Evolutionary conservation across 2,888 invertebrate genomes (phyloP), one percentile per base, ranked within the genome.

Genomic region (Dromius quadrimaculatus): DNA sequence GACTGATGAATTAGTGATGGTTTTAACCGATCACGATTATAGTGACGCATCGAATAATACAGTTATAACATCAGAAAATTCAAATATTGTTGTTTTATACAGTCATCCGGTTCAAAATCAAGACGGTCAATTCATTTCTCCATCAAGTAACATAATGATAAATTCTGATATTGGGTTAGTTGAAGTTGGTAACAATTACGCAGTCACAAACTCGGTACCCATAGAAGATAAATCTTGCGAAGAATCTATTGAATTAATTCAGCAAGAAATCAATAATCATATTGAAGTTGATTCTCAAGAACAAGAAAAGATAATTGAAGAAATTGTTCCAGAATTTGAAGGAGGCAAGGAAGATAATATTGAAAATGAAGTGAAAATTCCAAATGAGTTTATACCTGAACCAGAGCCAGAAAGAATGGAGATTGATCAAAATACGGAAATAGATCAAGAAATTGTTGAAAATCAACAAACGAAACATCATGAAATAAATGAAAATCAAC

Each of bases 51-150:
- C 81, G 38, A 80, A 85, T 72, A 83, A 85, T 74, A 78, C 76
- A 19, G 77, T 84, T 28, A 83, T 84, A 64, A 74, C 83, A 36
- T 76, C 80, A 68, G 85, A 87, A 72, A 87, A 87, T 79, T 85
- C 87, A 1, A 88, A 88, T 75, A 88, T 88, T 77, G 88, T 89
- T 9, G 88, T 89, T 50, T 84, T 89, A 13, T 89, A 88, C 75
- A 88, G 88, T 78, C 87, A 88, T 77, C 85, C 86, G 43, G 84
- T 87, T 32, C 84, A 85, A 76, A 85, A 85, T 69, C 84, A 84
- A 78, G 84, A 83, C 76, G 87, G 87, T 74, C 86, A 87, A 76
- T 88, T 83, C 75, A 82, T 84, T 34, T 81, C 82, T 3, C 81
- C 82, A 41, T 75, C 80, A 77, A 80, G 79, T 79, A 87, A 83